Evolutionary conservation across 2,888 invertebrate genomes (phyloP), one percentile per base, ranked within the genome.

Genomic region (Chorisops tibialis): DNA sequence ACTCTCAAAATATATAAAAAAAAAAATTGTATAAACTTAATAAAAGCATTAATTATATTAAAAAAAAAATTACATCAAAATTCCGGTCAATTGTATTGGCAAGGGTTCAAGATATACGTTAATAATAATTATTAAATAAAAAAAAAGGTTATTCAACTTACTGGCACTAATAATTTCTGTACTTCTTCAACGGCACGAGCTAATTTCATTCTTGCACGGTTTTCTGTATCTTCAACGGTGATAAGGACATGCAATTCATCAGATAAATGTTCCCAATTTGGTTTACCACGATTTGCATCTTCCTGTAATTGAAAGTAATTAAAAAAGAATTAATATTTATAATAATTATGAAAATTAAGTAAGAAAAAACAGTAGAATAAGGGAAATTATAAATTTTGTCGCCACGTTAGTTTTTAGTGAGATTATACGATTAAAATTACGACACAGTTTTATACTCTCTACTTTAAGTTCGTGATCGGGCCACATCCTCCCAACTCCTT

Each of bases 221-320:
- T 97, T 78, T 96, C 93, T 67, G 97, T 94, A 80, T 99, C 99
- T 81, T 99, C 99, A 24, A 98, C 98, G 70, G 97, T 98, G 73
- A 99, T 89, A 70, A 99, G 83, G 67, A 99, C 98, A 80, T 99
- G 99, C 62, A 99, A 85, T 74, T 99, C 98, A 78, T 99, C 99
- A 71, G 95, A 96, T 76, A 99, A 83, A 79, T 99, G 99, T 79
- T 99, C 99, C 99, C 99, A 99, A 82, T 99, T 99, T 68, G 98
- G 96, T 81, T 99, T 99, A 70, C 99, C 99, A 77, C 97, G 87
- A 82, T 98, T 99, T 74, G 93, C 90, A 78, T 99, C 98, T 84
- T 99, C 99, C 98, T 99, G 83, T 30, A 61, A 75, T n/a, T n/a
- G n/a, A n/a, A n/a, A n/a, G n/a, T 75, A 67, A 63, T 30, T 1